A percentile compares a stretch with the other conserved stretches of the same genome.
phyloP scores from a whole-genome alignment of 2,113 vertebrate species.

The Sturnus vulgaris region DNA sequence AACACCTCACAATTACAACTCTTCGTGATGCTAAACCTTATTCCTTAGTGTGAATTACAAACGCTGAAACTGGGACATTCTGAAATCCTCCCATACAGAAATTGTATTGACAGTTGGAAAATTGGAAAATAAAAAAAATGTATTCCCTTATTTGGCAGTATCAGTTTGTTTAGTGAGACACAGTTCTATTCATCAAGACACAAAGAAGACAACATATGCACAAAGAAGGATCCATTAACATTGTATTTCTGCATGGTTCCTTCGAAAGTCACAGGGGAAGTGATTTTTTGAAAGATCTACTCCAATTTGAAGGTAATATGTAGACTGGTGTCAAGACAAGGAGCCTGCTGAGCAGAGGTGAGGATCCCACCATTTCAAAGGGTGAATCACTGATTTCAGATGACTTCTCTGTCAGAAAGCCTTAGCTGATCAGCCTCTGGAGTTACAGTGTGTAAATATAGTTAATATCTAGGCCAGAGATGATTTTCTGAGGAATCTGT shows the following conservation, averaged over 20 bases:
- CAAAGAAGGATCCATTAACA: background rate
- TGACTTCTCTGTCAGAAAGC: background rate
- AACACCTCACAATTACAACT: background rate
- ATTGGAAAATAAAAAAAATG: background rate
- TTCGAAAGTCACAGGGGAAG: background rate
- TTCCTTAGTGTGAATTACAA: background rate
- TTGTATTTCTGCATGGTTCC: background rate
- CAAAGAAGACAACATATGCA: background rate
- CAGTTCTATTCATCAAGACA: background rate
- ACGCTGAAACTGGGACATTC: background rate
- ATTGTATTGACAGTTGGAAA: background rate
- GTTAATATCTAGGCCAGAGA: conserved; percentile 18
- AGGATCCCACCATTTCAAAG: background rate
- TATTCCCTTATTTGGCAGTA: background rate
- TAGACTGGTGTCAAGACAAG: background rate
- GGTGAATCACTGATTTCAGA: background rate
- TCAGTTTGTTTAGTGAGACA: background rate
- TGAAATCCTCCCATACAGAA: background rate
- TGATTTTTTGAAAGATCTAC: background rate
- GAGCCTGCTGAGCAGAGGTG: background rate
- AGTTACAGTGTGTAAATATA: background rate
- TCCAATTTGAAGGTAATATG: background rate
- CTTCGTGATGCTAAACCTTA: background rate
- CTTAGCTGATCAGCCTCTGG: conserved; percentile 9
- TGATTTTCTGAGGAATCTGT: conserved; percentile 35